phyloP scores from a whole-genome alignment of 2,113 vertebrate species.

The Grammomys dolichurus region DNA sequence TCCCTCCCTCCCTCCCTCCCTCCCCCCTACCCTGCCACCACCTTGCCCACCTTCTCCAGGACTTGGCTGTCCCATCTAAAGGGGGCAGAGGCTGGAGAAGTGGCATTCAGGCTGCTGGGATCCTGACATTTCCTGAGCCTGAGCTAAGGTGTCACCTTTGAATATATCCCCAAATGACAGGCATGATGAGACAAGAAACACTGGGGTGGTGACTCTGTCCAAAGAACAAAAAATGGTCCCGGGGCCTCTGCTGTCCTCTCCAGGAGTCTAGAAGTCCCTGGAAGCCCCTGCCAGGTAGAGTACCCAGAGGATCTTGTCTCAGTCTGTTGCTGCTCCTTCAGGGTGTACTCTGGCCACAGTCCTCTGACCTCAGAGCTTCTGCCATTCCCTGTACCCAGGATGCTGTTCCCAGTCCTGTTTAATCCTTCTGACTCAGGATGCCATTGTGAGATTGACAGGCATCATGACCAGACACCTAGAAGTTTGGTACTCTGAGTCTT shows the following conservation, averaged over 20 bases:
- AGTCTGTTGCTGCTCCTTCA: no score
- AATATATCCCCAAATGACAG: not conserved
- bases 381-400: not conserved
- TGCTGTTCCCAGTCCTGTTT: not conserved
- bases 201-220: not conserved
- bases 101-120: not conserved
- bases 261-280: not conserved
- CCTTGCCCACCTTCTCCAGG: accelerated
- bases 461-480: not conserved
- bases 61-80: not conserved
- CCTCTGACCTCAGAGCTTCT: not conserved
- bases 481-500: not conserved
- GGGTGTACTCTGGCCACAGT: no score
- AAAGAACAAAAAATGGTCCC: not conserved
- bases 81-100: not conserved
- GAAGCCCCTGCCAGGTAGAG: not conserved
- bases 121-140: not conserved
- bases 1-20: no score
- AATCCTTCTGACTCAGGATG: not conserved
- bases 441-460: not conserved
- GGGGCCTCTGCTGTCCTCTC: not conserved
- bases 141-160: not conserved
- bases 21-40: not conserved
- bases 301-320: accelerated
- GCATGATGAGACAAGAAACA: not conserved